Evolutionary conservation across 2,113 vertebrate species (phyloP).

Genomic region (Anoura caudifer): DNA sequence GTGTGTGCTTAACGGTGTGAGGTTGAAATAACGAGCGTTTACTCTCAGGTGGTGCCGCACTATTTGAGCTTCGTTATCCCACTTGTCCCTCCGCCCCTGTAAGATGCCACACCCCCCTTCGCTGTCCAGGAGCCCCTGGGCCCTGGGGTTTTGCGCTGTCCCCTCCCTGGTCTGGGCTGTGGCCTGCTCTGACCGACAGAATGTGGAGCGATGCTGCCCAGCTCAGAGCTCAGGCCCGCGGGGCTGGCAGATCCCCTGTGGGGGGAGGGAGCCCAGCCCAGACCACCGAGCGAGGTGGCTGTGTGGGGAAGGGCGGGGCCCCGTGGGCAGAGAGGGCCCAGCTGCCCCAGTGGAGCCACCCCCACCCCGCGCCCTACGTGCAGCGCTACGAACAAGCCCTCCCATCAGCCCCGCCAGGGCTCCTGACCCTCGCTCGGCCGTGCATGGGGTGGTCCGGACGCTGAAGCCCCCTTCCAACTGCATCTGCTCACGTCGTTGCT

Average conservation of each 20-base stretch:
- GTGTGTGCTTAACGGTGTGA: too few relatives aligned
- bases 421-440: not conserved
- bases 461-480: too few relatives aligned
- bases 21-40: too few relatives aligned
- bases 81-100: fast-evolving
- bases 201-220: not conserved
- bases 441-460: too few relatives aligned
- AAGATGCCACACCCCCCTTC: not conserved
- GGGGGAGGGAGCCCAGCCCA: not conserved
- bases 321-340: not conserved
- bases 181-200: not conserved
- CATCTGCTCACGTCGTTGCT: too few relatives aligned
- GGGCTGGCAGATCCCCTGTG: not conserved
- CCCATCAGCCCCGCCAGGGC: not conserved
- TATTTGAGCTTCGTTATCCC: fast-evolving
- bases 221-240: too few relatives aligned
- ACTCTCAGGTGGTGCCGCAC: too few relatives aligned
- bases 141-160: not conserved
- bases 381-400: not conserved
- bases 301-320: not conserved
- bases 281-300: not conserved
- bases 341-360: not conserved
- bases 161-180: not conserved
- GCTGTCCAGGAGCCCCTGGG: too few relatives aligned
- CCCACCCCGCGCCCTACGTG: not conserved